These are phyloP conservation scores for Epinotia ramella DNA, from an alignment of 2,888 invertebrate species.

Conservation along the genomic window DNA sequence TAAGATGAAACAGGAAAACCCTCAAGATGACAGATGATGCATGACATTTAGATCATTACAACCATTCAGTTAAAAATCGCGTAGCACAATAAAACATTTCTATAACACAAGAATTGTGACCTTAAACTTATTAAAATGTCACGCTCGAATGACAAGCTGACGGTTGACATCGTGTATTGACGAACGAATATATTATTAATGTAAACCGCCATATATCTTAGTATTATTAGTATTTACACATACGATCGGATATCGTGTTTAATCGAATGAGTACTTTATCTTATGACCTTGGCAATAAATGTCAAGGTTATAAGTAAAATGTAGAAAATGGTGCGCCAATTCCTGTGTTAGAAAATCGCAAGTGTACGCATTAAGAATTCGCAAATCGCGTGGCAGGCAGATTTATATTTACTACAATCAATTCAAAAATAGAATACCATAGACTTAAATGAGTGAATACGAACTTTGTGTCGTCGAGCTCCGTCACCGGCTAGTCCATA, in stretches of 20 bases:
- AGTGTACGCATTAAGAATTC: slow-evolving; percentile 23
- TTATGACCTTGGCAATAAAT: slow-evolving; percentile 15
- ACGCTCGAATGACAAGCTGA: slow-evolving; percentile 1
- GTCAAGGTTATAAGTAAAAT: slow-evolving; percentile 14
- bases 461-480: slow-evolving; percentile 32
- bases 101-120: slow-evolving; percentile 25
- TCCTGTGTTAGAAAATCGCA: slow-evolving; percentile 27
- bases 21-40: slow-evolving; percentile 18
- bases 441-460: slow-evolving; percentile 22
- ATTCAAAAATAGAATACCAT: slow-evolving; percentile 6
- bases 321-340: not conserved
- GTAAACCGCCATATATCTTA: slow-evolving; percentile 4
- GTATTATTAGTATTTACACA: not conserved
- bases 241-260: not conserved
- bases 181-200: not conserved
- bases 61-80: slow-evolving; percentile 25
- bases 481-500: slow-evolving; percentile 13
- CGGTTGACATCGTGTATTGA: slow-evolving; percentile 18
- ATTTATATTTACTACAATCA: not conserved
- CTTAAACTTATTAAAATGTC: slow-evolving; percentile 31
- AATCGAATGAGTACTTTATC: not conserved
- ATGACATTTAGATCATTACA: slow-evolving; percentile 21
- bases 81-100: slow-evolving; percentile 23
- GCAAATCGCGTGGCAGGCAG: slow-evolving; percentile 41
- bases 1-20: slow-evolving; percentile 17